Base-by-base conservation (phyloP, 2,113 vertebrate species). In the Echinops telfairi region DNA sequence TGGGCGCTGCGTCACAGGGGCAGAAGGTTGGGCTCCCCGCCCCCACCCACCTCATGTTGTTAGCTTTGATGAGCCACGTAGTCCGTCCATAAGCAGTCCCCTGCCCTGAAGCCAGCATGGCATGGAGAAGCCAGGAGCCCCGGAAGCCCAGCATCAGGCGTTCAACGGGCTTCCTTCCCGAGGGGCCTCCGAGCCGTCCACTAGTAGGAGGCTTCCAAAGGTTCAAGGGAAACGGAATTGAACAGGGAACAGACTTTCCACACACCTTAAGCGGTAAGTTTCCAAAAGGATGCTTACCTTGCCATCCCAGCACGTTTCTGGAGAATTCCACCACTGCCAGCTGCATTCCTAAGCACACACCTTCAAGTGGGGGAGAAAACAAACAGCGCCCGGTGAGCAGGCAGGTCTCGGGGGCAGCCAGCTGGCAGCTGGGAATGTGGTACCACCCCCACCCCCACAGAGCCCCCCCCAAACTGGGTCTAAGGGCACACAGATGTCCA, bases 281-380 rank as follows among this genome's bases (percentile, higher is more conserved):
- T 78, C 38, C 60, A 29, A 75, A 38, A 0, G 25, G 16, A 82
- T 36, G 60, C 73, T 98, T 98, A 99, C 99, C 99, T 98, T 98
- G 90, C 99, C 99, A 99, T 19, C 98, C 98, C 6, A 99, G 98
- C 31, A 98, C 96, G 33, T 98, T 98, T 95, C 99, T 98, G 70
- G 99, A 99, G 97, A 99, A 99, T 89, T 99, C 99, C 82, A 99
- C 99, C 17, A 99, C 99, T 1, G 99, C 99, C 86, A 99, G 22
- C 98, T 99, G 99, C 99, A 99, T 99, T 86, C 99, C 99, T 77
- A 99, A 92, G 97, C 99, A 99, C 85, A 99, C 99, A n/a, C 99
- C 99, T 99, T 47, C 83, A 43, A 33, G 97, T 3, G 87, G 97
- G 58, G 76, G 53, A 40, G 94, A 81, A 91, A 86, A 92, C 25